Conservation (phyloP, 2,113 vertebrate genomes). For the Salvelinus namaycush region DNA sequence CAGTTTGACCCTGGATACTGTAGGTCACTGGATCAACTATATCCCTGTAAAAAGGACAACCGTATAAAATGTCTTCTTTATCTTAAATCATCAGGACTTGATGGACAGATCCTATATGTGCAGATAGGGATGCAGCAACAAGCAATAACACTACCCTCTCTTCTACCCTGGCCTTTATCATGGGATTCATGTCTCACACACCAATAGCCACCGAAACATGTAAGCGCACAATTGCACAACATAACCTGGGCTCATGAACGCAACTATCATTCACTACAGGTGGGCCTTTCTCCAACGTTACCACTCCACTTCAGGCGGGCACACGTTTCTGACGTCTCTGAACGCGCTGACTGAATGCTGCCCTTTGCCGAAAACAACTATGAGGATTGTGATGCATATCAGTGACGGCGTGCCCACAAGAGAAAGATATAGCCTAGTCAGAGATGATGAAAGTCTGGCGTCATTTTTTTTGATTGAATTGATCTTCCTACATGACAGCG, state of each 20-base stretch:
- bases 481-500: no score
- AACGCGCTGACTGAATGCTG: background rate
- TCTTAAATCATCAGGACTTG: no score
- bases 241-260: constrained; percentile 2
- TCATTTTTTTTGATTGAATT: no score
- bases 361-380: background rate
- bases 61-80: no score
- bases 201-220: background rate
- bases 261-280: no score
- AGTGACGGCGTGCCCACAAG: background rate
- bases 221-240: constrained; percentile 19
- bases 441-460: no score
- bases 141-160: background rate
- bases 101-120: no score
- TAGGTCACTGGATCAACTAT: no score
- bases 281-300: no score
- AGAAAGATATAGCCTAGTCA: background rate
- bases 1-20: no score
- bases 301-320: constrained; percentile 29
- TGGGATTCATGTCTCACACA: background rate
- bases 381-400: background rate
- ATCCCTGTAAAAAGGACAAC: no score
- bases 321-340: constrained; percentile 31
- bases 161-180: background rate
- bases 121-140: no score